These are phyloP conservation scores for Hydropsyche betteni DNA, from an alignment of 2,888 invertebrate species.

Conservation along the genomic window DNA sequence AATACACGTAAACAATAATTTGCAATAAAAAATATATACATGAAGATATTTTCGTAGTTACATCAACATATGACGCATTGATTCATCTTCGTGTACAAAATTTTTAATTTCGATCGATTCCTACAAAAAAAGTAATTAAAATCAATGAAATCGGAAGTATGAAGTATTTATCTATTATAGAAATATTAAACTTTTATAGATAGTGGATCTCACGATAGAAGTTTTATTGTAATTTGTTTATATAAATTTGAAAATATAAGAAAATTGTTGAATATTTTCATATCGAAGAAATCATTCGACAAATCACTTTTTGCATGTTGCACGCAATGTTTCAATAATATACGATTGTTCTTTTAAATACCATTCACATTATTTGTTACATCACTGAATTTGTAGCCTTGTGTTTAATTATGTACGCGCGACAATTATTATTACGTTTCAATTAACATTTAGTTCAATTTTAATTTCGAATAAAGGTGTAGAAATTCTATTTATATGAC, in stretches of 20 bases:
- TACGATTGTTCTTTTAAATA: constrained; percentile 6
- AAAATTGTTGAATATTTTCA: too few relatives aligned
- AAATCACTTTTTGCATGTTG: constrained; percentile 19
- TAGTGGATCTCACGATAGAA: too few relatives aligned
- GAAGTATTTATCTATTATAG: too few relatives aligned
- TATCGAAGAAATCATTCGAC: neutral
- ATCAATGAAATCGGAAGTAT: too few relatives aligned
- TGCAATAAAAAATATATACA: constrained; percentile 1
- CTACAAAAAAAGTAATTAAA: too few relatives aligned
- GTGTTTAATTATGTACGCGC: neutral
- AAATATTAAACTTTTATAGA: too few relatives aligned
- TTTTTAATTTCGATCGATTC: too few relatives aligned
- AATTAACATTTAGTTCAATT: neutral
- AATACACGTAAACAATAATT: constrained; percentile 24
- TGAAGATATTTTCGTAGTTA: neutral
- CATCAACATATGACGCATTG: constrained; percentile 17
- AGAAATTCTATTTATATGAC: too few relatives aligned
- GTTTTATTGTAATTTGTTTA: too few relatives aligned
- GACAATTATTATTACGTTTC: neutral
- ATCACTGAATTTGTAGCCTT: constrained; percentile 21
- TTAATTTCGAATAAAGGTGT: too few relatives aligned
- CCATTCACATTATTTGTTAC: constrained; percentile 1
- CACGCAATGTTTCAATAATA: constrained; percentile 5
- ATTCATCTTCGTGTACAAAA: too few relatives aligned
- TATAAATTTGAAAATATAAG: too few relatives aligned